Evolutionary conservation across 2,797 vertebrate species (phyloP), one percentile per base, ranked within the genome.

Genomic region (Parotocinclus haroldoi): DNA sequence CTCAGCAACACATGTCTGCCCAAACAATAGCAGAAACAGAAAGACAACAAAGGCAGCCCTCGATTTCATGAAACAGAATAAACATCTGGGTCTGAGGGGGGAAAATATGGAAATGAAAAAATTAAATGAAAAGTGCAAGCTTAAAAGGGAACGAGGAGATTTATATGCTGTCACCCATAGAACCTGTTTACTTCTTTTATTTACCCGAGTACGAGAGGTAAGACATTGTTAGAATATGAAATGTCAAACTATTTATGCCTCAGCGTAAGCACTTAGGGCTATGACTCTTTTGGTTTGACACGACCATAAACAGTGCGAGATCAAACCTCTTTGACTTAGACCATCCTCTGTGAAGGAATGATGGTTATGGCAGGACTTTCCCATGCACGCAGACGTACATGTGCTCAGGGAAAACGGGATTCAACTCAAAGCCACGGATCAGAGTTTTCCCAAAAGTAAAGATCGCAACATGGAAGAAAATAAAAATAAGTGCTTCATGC

Each of bases 221-320:
- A 82, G 84, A 85, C 86, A 79, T 84, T 87, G 87, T 88, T 84
- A 83, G 82, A 63, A 87, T 86, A 84, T 84, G 84, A 88, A 83
- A 90, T 84, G 88, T 90, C 90, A 89, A 90, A 91, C 85, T 90
- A 89, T 90, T 91, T 89, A 89, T 58, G 75, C 53, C 80, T 77
- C 84, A 82, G 87, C 80, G 83, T 89, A 90, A 90, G 87, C 88
- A 88, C 87, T 89, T 83, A 85, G 80, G 85, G 90, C 87, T 80
- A 88, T 76, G 81, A 85, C 86, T 83, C 78, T 79, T 78, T 78
- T 65, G 68, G 79, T 82, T 80, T 87, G 89, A 90, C 86, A 83
- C 76, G 76, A 83, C 82, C 81, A 72, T 88, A 91, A 90, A 91
- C 88, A 90, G 81, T 65, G 71, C 55, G 73, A 86, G 87, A 91